Base-by-base conservation (phyloP, 2,113 vertebrate genomes). In the Ochotona princeps region DNA sequence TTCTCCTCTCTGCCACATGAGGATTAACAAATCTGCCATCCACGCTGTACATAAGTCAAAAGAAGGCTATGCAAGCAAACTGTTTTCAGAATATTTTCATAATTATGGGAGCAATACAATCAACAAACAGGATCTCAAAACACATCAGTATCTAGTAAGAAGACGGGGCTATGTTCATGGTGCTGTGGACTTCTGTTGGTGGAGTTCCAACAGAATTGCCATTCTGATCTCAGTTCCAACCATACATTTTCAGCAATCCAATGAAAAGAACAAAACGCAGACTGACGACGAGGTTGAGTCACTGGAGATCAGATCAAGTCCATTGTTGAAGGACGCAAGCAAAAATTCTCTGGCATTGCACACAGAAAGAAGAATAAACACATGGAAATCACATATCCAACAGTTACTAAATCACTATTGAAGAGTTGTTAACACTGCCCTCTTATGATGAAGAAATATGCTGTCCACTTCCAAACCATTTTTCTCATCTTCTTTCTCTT, bases 221-320 rank as follows among this genome's bases (percentile, higher is more conserved):
- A 97, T 99, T 63, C 98, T 98, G 87, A 98, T 98, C 90, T 97
- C 98, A 44, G 44, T 98, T 96, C 20, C 93, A 98, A 90, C 97
- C 98, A 95, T 97, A 99, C 92, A 96, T 98, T 80, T 98, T 98
- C 75, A 98, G 97, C 30, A 73, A 98, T 61, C 98, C 98, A n/a
- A 98, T 91, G 98, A 98, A 97, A 99, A 98, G 95, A 98, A 98
- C 96, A 98, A 99, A 98, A 97, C 97, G 60, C 98, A 98, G 97
- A 98, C 98, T 73, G 98, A 98, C 96, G 98, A 97, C 54, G 98
- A 98, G 94, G 93, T 98, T 20, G 97, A 47, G 54, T 98, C 30
- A 95, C 79, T 30, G 98, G 98, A 44, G 97, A 98, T 86, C 98
- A 98, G 38, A 79, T 97, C 93, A 98, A 98, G 95, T 96, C 96